Evolutionary conservation across 2,888 invertebrate genomes (phyloP), one percentile per base, ranked within the genome.

Genomic region (Serripes groenlandicus): DNA sequence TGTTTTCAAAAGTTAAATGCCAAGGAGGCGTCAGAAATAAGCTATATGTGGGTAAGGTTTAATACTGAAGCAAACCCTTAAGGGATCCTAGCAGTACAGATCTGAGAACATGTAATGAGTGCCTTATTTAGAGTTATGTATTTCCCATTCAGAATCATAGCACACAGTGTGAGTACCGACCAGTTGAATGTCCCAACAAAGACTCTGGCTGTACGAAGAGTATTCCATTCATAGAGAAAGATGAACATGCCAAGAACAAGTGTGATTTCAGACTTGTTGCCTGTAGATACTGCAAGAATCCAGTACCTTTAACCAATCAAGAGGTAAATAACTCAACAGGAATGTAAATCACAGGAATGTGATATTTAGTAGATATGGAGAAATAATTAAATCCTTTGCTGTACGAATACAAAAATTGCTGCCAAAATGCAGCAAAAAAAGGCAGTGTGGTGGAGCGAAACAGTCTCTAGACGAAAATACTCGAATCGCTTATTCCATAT

Each of bases 121-220:
- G 9, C 18, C 9, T 18, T n/a, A n/a, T n/a, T n/a, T n/a, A n/a
- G n/a, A n/a, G n/a, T 56, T 56, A n/a, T 56, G 7, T 56, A 7
- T 32, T 3, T 66, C 7, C 49, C 21, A 68, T 87, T 18, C 75
- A 87, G 83, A 76, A 78, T n/a, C 91, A 91, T 80, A 30, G 28
- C 2, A n/a, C 37, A n/a, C 49, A n/a, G 9, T 92, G 92, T 83
- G 68, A 75, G 0, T 89, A 74, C 75, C 84, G 78, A 73, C 88
- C 87, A n/a, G 83, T 86, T 3, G 75, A 74, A 28, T 90, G 90
- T 80, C 75, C 82, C n/a, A 81, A 78, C 56, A 78, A 75, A 5
- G 72, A 54, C 60, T 54, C 73, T 34, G 90, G 88, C 0, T 90
- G 90, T 75, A 73, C 71, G 5, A 72, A 77, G 42, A n/a, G 34